These are phyloP conservation scores for Mormyrus iriodes DNA, from an alignment of 2,113 vertebrate genomes.

Conservation along the genomic window DNA sequence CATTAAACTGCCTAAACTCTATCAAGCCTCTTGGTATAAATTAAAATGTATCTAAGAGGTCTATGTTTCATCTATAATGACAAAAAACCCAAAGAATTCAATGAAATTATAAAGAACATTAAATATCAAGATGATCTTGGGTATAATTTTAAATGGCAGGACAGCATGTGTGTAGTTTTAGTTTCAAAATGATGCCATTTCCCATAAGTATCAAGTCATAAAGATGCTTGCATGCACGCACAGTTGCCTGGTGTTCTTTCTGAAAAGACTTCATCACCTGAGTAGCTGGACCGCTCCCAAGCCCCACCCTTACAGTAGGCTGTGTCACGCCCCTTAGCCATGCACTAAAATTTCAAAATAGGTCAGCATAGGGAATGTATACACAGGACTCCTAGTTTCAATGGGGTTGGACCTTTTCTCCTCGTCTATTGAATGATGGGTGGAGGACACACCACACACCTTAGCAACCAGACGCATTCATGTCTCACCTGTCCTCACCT, in stretches of 20 bases:
- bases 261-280: background rate
- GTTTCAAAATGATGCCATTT: background rate
- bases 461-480: background rate
- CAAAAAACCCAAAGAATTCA: background rate
- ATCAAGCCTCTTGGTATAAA: background rate
- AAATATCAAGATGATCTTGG: background rate
- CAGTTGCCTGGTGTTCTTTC: background rate
- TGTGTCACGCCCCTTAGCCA: background rate
- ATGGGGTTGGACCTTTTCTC: background rate
- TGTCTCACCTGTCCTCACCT: background rate
- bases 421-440: background rate
- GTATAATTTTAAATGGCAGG: background rate
- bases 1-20: background rate
- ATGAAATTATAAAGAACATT: background rate
- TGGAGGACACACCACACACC: background rate
- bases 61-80: background rate
- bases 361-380: background rate
- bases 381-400: background rate
- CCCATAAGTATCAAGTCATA: background rate
- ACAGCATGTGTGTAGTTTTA: background rate
- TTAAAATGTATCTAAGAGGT: background rate
- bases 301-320: background rate
- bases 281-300: background rate
- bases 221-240: background rate
- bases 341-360: background rate